Percentiles rank a stretch among this genome's conserved stretches.
Evolutionary conservation across 2,797 vertebrate species (phyloP).

Genomic region (Danio jaintianensis): DNA sequence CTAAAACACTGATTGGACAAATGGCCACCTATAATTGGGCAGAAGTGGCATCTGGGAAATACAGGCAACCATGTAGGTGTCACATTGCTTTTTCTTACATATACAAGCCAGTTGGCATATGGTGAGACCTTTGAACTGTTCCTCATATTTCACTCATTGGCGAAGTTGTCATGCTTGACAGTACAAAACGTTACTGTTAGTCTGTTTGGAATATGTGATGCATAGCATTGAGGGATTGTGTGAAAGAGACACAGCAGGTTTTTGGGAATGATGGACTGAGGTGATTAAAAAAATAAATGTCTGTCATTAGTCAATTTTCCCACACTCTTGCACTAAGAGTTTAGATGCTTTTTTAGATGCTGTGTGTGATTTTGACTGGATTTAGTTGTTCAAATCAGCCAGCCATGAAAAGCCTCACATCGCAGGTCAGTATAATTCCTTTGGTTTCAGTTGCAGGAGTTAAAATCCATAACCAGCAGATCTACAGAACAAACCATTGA

Average conservation of each 20-base stretch:
- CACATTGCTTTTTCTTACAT: conserved; percentile 15
- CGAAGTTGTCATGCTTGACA: conserved; percentile 22
- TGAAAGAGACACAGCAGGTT: background rate
- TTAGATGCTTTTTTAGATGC: background rate
- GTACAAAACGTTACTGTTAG: background rate
- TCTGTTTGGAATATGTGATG: background rate
- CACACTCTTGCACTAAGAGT: background rate
- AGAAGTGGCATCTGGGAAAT: conserved; percentile 36
- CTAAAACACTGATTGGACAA: conserved; percentile 3
- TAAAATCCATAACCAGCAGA: conserved; percentile 6
- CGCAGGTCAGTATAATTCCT: background rate
- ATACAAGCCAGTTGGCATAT: conserved; percentile 57
- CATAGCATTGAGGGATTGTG: background rate
- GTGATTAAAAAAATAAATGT: background rate
- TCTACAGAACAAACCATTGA: background rate
- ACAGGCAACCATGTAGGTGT: conserved; percentile 19
- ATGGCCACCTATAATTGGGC: conserved; percentile 16
- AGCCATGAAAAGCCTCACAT: too few relatives aligned
- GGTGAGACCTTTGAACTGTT: conserved; percentile 57
- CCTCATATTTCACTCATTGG: conserved; percentile 55
- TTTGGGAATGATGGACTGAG: background rate
- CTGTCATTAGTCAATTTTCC: background rate
- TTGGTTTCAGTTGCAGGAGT: background rate
- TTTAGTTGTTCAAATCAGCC: background rate
- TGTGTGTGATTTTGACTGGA: background rate